These are phyloP conservation scores for Myrmophylax atrothorax DNA, from an alignment of 2,113 vertebrate species.

Conservation along the genomic window DNA sequence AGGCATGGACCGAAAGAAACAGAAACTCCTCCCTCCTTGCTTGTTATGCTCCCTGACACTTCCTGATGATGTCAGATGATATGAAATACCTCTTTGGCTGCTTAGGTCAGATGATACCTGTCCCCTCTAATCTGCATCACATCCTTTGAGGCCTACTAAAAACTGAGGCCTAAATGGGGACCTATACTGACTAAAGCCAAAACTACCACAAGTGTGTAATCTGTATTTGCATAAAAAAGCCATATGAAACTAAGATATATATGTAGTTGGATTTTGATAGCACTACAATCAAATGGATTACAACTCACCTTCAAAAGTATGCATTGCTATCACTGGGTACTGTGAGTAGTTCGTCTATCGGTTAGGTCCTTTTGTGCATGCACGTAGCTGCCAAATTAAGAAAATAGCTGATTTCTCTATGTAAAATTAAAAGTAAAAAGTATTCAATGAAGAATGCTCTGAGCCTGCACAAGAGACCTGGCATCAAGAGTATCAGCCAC, in stretches of 20 bases:
- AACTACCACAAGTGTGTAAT: no score
- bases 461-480: neutral
- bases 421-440: neutral
- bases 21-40: no score
- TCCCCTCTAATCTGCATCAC: no score
- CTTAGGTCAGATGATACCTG: no score
- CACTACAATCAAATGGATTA: neutral
- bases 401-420: neutral
- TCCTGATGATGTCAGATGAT: no score
- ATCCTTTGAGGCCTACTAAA: no score
- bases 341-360: neutral
- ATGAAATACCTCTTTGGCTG: no score
- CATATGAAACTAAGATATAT: neutral
- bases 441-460: neutral
- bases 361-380: neutral
- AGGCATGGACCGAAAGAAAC: no score
- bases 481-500: neutral
- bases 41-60: no score
- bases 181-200: no score
- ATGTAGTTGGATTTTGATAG: neutral
- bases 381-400: neutral
- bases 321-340: neutral
- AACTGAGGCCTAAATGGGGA: no score
- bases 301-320: neutral
- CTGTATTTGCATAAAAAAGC: neutral